Base-by-base conservation (phyloP, 1,140 invertebrate species). In the Meloidogyne exigua region DNA sequence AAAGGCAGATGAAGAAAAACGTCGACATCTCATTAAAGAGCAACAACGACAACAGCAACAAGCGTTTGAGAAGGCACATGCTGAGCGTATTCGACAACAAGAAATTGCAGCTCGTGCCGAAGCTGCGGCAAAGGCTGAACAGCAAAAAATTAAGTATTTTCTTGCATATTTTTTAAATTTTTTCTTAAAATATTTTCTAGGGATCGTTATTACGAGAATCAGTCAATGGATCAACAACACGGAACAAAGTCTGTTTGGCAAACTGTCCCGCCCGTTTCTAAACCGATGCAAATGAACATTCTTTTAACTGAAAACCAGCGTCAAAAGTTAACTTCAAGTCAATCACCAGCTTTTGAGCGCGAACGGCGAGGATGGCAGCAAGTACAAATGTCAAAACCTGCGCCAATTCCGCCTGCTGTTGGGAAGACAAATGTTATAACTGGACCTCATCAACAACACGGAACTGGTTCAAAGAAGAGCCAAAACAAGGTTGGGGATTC, bases 1-100 rank as follows among this genome's bases (percentile, higher is more conserved):
- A 2, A 75, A 44, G n/a, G 67, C 68, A 26, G 78, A 81, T 21
- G 78, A 80, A n/a, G 44, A 81, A 28, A 75, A 79, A 2, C 69
- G 79, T 25, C 68, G 66, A 25, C 74, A 21, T 12, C 25, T 79
- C 3, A 49, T 64, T n/a, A 81, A 76, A 39, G 79, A 80, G 21
- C 49, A 80, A 63, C 79, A 72, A 70, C 79, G 79, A 13, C 26
- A 78, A 49, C 72, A 76, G 57, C 72, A 73, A 13, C 57, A 65
- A 21, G 76, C 68, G 10, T 68, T 70, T 39, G 68, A 71, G 5
- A 69, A 77, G 36, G 67, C 42, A 44, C 76, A 57, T 9, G 65
- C 65, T 3, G 68, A 72, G 15, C 42, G 57, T 11, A 42, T 42
- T 12, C 63, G 66, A 76, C 76, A 69, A 2, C 9, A 44, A 3